Percentiles rank a stretch among this genome's conserved stretches.
Conservation (phyloP, 2,797 vertebrate genomes). For the Cuculus canorus region DNA sequence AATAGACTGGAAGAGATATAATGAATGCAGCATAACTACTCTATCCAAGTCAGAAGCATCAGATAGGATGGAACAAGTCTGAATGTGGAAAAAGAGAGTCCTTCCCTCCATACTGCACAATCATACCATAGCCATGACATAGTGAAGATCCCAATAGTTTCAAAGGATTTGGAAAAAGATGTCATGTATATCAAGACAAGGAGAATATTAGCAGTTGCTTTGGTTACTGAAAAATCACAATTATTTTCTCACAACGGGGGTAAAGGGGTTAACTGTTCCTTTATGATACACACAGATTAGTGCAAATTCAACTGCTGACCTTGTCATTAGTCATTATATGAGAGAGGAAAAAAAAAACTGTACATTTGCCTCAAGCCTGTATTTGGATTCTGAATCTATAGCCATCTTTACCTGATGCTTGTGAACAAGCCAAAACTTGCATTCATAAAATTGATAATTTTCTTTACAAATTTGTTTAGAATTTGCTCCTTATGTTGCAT, state of each 20-base stretch:
- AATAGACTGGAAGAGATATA: neutral
- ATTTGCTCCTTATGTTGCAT: constrained; percentile 36
- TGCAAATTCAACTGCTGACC: constrained; percentile 15
- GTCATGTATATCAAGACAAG: neutral
- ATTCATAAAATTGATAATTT: neutral
- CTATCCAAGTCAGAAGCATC: neutral
- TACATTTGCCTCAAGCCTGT: constrained; percentile 4
- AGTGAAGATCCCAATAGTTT: neutral
- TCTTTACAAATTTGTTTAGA: constrained; percentile 28
- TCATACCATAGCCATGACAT: neutral
- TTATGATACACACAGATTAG: neutral
- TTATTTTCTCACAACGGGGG: neutral
- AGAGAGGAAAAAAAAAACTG: neutral
- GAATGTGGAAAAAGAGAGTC: neutral
- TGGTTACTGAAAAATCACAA: neutral
- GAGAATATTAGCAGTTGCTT: neutral
- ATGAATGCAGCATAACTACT: neutral
- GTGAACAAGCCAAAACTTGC: constrained; percentile 32
- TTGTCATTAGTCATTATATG: neutral
- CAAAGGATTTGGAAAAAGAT: neutral
- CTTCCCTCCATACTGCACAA: neutral
- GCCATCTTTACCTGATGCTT: constrained; percentile 5
- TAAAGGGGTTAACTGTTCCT: neutral
- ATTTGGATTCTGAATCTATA: neutral
- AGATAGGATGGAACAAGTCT: neutral